Conservation (phyloP, 2,113 vertebrate genomes). For the Passer domesticus region DNA sequence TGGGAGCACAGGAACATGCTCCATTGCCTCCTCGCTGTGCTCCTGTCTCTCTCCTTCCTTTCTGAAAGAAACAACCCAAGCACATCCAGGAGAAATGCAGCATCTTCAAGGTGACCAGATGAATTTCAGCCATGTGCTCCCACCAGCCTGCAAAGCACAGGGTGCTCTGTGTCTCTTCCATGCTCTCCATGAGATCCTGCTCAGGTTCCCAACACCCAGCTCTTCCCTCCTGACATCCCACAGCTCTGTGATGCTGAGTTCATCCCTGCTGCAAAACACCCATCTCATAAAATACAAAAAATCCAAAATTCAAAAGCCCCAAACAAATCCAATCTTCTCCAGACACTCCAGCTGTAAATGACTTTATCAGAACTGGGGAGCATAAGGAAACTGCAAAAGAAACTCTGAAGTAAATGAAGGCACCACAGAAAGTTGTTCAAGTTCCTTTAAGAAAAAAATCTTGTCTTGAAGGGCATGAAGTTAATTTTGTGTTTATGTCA, state of each 20-base stretch:
- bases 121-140: background rate
- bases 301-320: background rate
- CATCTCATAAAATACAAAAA: background rate
- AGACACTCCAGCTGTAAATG: background rate
- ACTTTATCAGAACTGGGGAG: background rate
- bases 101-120: background rate
- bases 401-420: background rate
- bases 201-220: background rate
- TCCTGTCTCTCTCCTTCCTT: background rate
- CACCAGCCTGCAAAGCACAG: background rate
- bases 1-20: background rate
- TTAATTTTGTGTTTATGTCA: background rate
- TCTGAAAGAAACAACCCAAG: background rate
- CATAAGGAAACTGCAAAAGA: background rate
- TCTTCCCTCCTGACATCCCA: background rate
- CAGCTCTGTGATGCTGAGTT: background rate
- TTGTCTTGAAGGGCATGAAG: background rate
- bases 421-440: background rate
- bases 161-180: background rate
- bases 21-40: fast-evolving
- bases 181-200: background rate
- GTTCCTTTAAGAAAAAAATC: background rate
- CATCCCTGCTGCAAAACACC: background rate
- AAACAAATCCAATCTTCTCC: background rate
- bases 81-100: background rate